These are phyloP conservation scores for Pristionchus pacificus DNA, from an alignment of 1,140 invertebrate species.

Conservation along the genomic window DNA sequence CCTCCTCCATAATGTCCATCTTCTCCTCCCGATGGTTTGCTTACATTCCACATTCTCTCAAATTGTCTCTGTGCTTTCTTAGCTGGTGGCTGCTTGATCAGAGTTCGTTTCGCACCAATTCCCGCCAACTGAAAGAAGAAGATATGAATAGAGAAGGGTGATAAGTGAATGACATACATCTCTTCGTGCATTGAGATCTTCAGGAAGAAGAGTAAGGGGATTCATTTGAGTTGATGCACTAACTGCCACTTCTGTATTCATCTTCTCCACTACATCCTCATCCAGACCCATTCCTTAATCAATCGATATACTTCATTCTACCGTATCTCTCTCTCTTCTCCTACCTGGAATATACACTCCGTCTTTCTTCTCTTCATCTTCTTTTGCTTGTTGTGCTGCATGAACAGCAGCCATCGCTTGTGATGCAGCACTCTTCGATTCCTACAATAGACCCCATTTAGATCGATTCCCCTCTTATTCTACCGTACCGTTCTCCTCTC, in stretches of 20 bases:
- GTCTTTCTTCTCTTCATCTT: background rate
- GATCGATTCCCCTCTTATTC: background rate
- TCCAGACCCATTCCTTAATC: conserved; percentile 93
- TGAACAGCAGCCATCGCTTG: background rate
- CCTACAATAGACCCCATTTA: background rate
- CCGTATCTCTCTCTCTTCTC: too few species aligned
- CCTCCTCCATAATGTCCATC: conserved; percentile 1
- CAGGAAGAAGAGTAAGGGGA: conserved; percentile 25
- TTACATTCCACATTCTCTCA: conserved; percentile 52
- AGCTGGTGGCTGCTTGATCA: conserved; percentile 53
- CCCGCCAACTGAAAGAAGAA: conserved; percentile 8
- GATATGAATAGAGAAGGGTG: background rate
- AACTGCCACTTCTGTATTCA: conserved; percentile 43
- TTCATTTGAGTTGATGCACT: conserved; percentile 15
- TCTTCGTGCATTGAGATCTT: conserved; percentile 29
- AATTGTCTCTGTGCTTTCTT: conserved; percentile 53
- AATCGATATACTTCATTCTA: too few species aligned
- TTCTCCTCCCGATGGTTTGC: conserved; percentile 29
- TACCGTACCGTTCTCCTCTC: too few species aligned
- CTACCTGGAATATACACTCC: background rate
- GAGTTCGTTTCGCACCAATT: conserved; percentile 20
- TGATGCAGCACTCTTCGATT: background rate
- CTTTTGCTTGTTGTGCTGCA: background rate
- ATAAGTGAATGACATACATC: conserved; percentile 16
- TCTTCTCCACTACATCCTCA: conserved; percentile 62